Percentiles rank a stretch among this genome's conserved stretches.
Evolutionary conservation across 2,113 vertebrate species (phyloP).

Genomic region (Hemicordylus capensis): DNA sequence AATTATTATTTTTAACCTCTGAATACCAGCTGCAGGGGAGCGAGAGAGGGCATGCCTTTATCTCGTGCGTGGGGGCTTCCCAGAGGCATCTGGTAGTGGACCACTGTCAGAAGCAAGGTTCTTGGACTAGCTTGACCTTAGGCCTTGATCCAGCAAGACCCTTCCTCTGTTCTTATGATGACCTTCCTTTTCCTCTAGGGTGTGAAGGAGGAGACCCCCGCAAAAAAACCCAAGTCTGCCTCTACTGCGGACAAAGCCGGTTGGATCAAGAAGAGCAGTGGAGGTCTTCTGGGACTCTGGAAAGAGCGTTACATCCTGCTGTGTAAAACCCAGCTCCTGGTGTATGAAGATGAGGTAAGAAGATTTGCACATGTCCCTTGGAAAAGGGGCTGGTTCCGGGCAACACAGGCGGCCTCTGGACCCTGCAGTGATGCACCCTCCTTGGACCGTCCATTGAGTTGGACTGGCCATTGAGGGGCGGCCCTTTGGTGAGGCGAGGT

Average conservation of each 20-base stretch:
- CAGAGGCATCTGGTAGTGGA: too few species aligned
- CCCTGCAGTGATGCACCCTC: not conserved
- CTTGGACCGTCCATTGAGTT: too few species aligned
- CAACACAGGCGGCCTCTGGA: not conserved
- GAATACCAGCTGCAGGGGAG: too few species aligned
- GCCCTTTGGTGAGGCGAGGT: too few species aligned
- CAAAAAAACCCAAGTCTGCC: slow-evolving; percentile 74
- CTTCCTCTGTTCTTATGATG: slow-evolving; percentile 21
- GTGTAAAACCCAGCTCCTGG: slow-evolving; percentile 82
- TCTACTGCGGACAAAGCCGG: slow-evolving; percentile 82
- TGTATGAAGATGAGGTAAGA: slow-evolving; percentile 91
- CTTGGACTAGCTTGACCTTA: too few species aligned
- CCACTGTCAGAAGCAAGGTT: too few species aligned
- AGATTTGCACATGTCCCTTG: not conserved
- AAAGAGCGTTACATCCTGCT: slow-evolving; percentile 94
- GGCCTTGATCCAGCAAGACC: too few species aligned
- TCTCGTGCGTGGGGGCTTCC: too few species aligned
- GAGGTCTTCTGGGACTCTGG: slow-evolving; percentile 84
- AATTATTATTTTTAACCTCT: too few species aligned
- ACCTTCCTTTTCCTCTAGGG: slow-evolving; percentile 61
- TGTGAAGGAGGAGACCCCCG: slow-evolving; percentile 77
- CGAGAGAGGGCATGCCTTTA: too few species aligned
- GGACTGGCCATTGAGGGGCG: too few species aligned
- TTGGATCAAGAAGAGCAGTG: slow-evolving; percentile 92
- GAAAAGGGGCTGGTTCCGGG: not conserved